Conservation (phyloP, 2,888 invertebrate genomes). For the Andrena flavipes region DNA sequence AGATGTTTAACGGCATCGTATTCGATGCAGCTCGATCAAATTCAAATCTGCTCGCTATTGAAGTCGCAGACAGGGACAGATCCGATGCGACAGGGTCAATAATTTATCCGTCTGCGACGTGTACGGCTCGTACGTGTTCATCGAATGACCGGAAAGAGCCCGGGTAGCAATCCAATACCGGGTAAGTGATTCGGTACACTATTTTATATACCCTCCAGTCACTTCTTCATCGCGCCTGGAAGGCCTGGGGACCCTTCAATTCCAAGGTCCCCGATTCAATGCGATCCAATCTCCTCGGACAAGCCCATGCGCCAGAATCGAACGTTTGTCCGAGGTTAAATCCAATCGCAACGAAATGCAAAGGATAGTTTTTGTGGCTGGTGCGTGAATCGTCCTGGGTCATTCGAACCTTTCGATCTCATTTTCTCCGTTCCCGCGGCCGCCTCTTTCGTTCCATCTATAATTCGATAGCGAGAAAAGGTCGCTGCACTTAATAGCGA, state of each 20-base stretch:
- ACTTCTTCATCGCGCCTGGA: constrained; percentile 50
- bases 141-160: constrained; percentile 18
- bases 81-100: constrained; percentile 16
- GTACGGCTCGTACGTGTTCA: constrained; percentile 10
- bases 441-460: neutral
- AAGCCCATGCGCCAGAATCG: constrained; percentile 51
- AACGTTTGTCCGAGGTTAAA: constrained; percentile 64
- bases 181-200: constrained; percentile 61
- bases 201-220: constrained; percentile 52
- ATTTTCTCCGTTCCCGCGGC: constrained; percentile 19
- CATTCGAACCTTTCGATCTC: constrained; percentile 41
- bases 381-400: constrained; percentile 47
- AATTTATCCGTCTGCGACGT: constrained; percentile 32
- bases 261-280: constrained; percentile 65
- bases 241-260: constrained; percentile 37
- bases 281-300: constrained; percentile 73
- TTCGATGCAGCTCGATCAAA: constrained; percentile 15
- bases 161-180: constrained; percentile 59
- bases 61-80: neutral
- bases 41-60: neutral
- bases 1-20: constrained; percentile 4
- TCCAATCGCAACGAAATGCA: constrained; percentile 70
- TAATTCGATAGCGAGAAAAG: constrained; percentile 8
- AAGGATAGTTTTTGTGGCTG: constrained; percentile 63
- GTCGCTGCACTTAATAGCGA: constrained; percentile 8